A percentile compares a stretch with the other conserved stretches of the same genome.
Conservation (phyloP, 2,113 vertebrate genomes). For the Polyodon spathula region DNA sequence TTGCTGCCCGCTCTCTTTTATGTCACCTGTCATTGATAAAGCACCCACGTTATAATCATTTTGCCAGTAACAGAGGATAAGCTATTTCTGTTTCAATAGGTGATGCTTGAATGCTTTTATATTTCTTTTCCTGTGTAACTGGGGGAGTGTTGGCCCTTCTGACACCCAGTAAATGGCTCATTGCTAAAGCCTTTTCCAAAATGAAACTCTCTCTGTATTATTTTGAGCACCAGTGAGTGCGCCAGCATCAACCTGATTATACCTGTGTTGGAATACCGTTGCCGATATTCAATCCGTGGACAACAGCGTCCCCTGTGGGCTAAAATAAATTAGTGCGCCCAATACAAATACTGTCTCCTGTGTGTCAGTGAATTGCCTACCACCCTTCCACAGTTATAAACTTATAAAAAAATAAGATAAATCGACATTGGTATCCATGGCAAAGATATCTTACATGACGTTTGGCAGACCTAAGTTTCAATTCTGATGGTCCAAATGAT, state of each 20-base stretch:
- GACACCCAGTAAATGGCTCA: constrained; percentile 43
- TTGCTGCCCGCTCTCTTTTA: constrained; percentile 1
- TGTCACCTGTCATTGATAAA: constrained; percentile 36
- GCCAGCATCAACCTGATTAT: too few species aligned
- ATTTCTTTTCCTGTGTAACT: constrained; percentile 22
- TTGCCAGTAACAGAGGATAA: constrained; percentile 51
- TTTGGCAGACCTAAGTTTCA: constrained; percentile 28
- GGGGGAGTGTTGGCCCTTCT: constrained; percentile 33
- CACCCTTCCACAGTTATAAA: rapidly evolving
- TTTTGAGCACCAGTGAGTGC: too few species aligned
- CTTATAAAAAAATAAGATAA: too few species aligned
- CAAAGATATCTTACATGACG: constrained; percentile 27
- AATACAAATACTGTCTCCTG: too few species aligned
- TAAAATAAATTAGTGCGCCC: too few species aligned
- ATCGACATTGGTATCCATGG: constrained; percentile 40
- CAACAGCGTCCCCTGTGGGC: too few species aligned
- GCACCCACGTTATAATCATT: constrained; percentile 34
- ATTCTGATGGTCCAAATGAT: constrained; percentile 24
- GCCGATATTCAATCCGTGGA: too few species aligned
- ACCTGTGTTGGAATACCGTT: not conserved
- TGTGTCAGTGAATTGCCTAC: too few species aligned
- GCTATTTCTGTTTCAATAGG: constrained; percentile 43
- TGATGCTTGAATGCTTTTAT: constrained; percentile 49
- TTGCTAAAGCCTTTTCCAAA: too few species aligned
- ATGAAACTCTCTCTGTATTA: too few species aligned